A percentile compares a stretch with the other conserved stretches of the same genome.
Evolutionary conservation across 2,113 vertebrate genomes (phyloP).

Genomic region (Trichechus manatus): DNA sequence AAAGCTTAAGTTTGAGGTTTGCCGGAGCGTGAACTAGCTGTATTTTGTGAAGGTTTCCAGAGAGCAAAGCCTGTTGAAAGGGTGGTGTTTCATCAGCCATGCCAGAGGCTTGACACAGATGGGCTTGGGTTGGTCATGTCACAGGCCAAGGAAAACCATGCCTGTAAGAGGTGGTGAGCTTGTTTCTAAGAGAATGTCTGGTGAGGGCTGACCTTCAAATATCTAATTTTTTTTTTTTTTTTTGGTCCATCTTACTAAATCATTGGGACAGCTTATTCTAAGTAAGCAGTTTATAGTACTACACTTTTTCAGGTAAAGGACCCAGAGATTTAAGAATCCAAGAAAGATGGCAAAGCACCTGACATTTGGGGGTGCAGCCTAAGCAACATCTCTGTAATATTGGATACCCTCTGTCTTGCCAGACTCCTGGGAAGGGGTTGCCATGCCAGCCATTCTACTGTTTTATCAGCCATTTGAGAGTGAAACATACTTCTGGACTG

Average conservation of each 20-base stretch:
- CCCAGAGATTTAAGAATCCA: not conserved
- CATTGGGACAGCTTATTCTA: constrained; percentile 43
- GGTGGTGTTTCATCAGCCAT: not conserved
- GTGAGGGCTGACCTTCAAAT: constrained; percentile 49
- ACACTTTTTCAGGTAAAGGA: not conserved
- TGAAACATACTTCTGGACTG: constrained; percentile 43
- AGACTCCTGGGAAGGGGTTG: not conserved
- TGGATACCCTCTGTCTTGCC: not conserved
- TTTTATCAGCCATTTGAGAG: constrained; percentile 76
- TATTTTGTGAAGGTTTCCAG: constrained; percentile 68
- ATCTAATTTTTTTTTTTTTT: not conserved
- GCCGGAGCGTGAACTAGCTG: constrained; percentile 28
- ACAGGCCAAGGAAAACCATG: constrained; percentile 63
- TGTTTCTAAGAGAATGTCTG: constrained; percentile 37
- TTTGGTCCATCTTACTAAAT: not conserved
- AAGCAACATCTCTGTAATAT: not conserved
- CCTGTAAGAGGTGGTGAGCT: constrained; percentile 48
- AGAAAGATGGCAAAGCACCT: not conserved
- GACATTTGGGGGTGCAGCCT: not conserved
- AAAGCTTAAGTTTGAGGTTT: constrained; percentile 58
- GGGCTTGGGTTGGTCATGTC: not conserved
- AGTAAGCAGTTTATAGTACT: not conserved
- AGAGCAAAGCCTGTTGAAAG: constrained; percentile 51
- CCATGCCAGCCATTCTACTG: not conserved
- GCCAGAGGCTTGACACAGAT: constrained; percentile 1